Percentiles rank a stretch among this genome's conserved stretches.
Conservation (phyloP, 2,888 invertebrate genomes). For the Watsonalla cultraria region DNA sequence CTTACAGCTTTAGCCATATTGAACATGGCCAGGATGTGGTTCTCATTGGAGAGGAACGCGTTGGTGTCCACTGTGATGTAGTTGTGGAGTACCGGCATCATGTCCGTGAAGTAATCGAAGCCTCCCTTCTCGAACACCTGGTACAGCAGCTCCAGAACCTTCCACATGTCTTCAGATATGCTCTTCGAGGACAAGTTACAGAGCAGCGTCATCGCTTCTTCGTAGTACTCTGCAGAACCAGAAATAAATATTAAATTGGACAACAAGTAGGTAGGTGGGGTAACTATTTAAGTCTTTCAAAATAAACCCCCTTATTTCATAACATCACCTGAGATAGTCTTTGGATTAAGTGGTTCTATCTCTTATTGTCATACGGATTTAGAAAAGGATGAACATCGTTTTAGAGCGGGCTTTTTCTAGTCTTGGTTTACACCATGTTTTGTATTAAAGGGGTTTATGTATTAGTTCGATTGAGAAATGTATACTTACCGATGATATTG, state of each 20-base stretch:
- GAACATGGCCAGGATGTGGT: conserved; percentile 92
- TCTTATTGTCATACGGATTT: too few relatives aligned
- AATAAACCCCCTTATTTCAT: too few relatives aligned
- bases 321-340: not conserved
- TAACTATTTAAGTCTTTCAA: too few relatives aligned
- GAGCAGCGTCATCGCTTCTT: conserved; percentile 95
- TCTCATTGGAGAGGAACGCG: conserved; percentile 94
- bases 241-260: conserved; percentile 14
- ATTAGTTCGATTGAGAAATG: conserved; percentile 1
- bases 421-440: too few relatives aligned
- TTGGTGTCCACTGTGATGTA: conserved; percentile 97
- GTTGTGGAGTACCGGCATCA: conserved; percentile 99
- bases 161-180: conserved; percentile 97
- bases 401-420: too few relatives aligned
- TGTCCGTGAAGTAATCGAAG: conserved; percentile 96
- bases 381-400: too few relatives aligned
- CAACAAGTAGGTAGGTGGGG: too few relatives aligned
- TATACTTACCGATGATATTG: conserved; percentile 85
- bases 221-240: conserved; percentile 89
- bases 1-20: conserved; percentile 95
- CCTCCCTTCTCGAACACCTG: conserved; percentile 96
- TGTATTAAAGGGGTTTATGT: too few relatives aligned
- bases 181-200: conserved; percentile 93
- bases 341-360: too few relatives aligned
- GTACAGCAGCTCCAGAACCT: conserved; percentile 92